A percentile compares a stretch with the other conserved stretches of the same genome.
phyloP scores from a whole-genome alignment of 37 sponge, comb jelly and placozoan species.

The Aphrocallistes beatrix region DNA sequence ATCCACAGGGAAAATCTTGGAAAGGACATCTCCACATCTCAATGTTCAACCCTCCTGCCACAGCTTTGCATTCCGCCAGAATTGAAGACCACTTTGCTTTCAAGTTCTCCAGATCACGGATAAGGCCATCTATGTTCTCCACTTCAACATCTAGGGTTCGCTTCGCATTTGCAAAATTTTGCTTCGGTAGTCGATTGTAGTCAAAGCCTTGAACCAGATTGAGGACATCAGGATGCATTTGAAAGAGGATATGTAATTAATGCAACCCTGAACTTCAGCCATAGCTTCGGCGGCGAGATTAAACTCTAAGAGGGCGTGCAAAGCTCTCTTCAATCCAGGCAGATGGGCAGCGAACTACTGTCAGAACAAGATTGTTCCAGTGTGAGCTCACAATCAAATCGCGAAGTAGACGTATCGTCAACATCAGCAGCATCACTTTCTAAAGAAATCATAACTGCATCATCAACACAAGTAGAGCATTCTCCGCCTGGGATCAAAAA shows the following conservation, averaged over 20 bases:
- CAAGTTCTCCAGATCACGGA: not conserved
- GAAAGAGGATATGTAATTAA: conserved; percentile 11
- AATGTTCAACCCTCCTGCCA: not conserved
- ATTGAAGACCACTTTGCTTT: not conserved
- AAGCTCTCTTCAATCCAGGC: not conserved
- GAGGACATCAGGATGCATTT: conserved; percentile 20
- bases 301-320: conserved; percentile 1
- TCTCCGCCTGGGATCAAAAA: conserved; percentile 8
- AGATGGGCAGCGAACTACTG: conserved; percentile 8
- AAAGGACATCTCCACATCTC: too few relatives aligned
- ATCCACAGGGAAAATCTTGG: too few relatives aligned
- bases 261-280: conserved; percentile 15
- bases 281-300: conserved; percentile 10
- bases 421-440: not conserved
- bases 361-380: not conserved
- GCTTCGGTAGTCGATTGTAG: conserved; percentile 3
- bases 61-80: conserved; percentile 9
- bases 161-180: conserved; percentile 12
- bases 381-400: not conserved
- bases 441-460: conserved; percentile 8
- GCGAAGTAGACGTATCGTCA: not conserved
- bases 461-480: not conserved
- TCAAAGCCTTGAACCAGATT: conserved; percentile 22
- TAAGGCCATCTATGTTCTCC: conserved; percentile 17
- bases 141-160: conserved; percentile 19